Evolutionary conservation across 2,888 invertebrate species (phyloP), one percentile per base, ranked within the genome.

Genomic region (Drosophila atripex): DNA sequence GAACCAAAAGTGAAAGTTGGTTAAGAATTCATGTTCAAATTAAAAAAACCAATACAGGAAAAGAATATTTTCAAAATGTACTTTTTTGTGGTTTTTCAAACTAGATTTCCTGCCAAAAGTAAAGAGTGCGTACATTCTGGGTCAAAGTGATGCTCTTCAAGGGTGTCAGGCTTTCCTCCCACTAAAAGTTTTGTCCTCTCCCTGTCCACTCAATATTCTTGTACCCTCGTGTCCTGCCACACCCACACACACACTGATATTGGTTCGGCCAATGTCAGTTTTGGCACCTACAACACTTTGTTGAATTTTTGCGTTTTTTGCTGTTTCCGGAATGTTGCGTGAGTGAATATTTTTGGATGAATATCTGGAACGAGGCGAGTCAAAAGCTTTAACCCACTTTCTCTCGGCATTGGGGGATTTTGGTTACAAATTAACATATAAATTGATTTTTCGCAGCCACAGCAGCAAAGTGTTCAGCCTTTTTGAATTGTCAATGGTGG

Each of bases 401-500:
- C 32, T 58, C 25, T 21, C 18, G 28, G 47, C 52, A 23, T 55
- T 69, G 51, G 76, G 2, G 71, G 77, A 73, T 73, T 74, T 83
- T 77, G 70, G 72, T 73, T 75, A 77, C 85, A 77, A 86, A 86
- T 86, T 86, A 86, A 87, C 87, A 86, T 86, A 86, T 86, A 86
- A 86, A 86, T 86, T 86, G 86, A 86, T 86, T 86, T 84, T 84
- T 64, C 56, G 54, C 52, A 50, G 53, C 43, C 18, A 46, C 63
- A 50, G 50, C 38, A 14, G 49, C 72, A 82, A 78, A 77, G 76
- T 80, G 82, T 83, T 80, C 69, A 70, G 69, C 69, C 63, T 66
- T 68, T 75, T 70, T 75, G 77, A 63, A 73, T 71, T 80, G 77
- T 73, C 73, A 73, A 71, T 75, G 52, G 43, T 63, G 43, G 25